These are phyloP conservation scores for Entomobrya multifasciata DNA, from an alignment of 2,888 invertebrate genomes.

Conservation along the genomic window DNA sequence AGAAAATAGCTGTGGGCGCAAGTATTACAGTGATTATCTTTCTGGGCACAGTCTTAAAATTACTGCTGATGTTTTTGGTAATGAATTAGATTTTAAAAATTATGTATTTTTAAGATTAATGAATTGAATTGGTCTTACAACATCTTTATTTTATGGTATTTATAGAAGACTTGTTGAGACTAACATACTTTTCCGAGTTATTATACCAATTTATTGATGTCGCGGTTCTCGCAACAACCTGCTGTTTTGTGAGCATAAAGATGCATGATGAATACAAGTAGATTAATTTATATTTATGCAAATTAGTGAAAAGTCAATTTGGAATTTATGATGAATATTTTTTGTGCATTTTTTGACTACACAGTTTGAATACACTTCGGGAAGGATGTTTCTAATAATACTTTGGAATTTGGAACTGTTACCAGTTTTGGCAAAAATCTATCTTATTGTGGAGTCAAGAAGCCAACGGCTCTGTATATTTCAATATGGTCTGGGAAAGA, in stretches of 20 bases:
- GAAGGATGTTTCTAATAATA: conserved; percentile 26
- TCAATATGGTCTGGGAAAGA: conserved; percentile 31
- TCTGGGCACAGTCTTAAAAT: conserved; percentile 4
- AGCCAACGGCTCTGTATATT: conserved; percentile 63
- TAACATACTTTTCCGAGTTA: conserved; percentile 15
- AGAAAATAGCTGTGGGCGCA: conserved; percentile 41
- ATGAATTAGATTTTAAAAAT: too few species aligned
- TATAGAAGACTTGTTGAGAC: not conserved
- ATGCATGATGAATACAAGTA: not conserved
- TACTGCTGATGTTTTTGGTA: conserved; percentile 46
- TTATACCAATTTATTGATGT: conserved; percentile 10
- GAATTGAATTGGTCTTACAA: not conserved
- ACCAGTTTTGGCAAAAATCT: conserved; percentile 1
- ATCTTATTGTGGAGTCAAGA: not conserved
- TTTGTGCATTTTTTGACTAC: not conserved
- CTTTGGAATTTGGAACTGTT: conserved; percentile 50
- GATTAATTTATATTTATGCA: not conserved
- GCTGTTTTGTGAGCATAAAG: conserved; percentile 53
- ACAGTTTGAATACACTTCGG: conserved; percentile 44
- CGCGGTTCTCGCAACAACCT: conserved; percentile 37
- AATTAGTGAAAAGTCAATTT: not conserved
- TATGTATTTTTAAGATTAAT: not conserved
- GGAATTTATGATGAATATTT: not conserved
- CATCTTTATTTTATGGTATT: not conserved
- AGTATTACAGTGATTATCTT: conserved; percentile 34